Evolutionary conservation across 2,888 invertebrate species (phyloP).

Genomic region (Itoplectis maculator): DNA sequence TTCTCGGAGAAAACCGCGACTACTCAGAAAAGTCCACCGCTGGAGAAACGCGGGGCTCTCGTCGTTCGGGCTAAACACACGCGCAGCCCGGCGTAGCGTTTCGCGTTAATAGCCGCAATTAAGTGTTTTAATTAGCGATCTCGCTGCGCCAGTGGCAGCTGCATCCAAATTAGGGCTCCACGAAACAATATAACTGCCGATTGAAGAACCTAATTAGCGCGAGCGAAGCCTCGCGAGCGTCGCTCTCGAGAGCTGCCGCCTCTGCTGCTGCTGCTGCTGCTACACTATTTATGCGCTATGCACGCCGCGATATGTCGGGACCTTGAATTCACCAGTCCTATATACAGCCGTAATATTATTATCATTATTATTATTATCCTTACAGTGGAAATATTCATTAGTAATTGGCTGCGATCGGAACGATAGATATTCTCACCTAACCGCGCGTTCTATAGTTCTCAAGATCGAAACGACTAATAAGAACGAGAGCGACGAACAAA

Average conservation of each 20-base stretch:
- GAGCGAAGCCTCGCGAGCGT: constrained; percentile 46
- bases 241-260: too few relatives aligned
- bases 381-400: constrained; percentile 1
- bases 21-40: too few relatives aligned
- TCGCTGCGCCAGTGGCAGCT: constrained; percentile 79
- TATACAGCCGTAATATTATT: not conserved
- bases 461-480: not conserved
- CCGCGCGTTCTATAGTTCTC: not conserved
- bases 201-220: constrained; percentile 83
- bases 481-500: not conserved
- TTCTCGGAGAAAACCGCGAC: too few relatives aligned
- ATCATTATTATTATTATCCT: not conserved
- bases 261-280: too few relatives aligned
- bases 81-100: constrained; percentile 75
- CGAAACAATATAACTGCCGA: constrained; percentile 84
- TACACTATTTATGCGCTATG: constrained; percentile 14
- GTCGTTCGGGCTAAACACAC: too few relatives aligned
- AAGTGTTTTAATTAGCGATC: constrained; percentile 84
- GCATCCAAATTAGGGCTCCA: constrained; percentile 83
- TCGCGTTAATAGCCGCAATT: constrained; percentile 84
- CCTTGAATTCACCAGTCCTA: constrained; percentile 7
- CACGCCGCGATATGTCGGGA: constrained; percentile 14
- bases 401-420: constrained; percentile 11
- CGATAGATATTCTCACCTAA: constrained; percentile 1
- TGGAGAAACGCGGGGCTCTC: too few relatives aligned